Percentiles rank a stretch among this genome's conserved stretches.
Conservation (phyloP, 2,888 invertebrate genomes). For the Lissonota sp. region DNA sequence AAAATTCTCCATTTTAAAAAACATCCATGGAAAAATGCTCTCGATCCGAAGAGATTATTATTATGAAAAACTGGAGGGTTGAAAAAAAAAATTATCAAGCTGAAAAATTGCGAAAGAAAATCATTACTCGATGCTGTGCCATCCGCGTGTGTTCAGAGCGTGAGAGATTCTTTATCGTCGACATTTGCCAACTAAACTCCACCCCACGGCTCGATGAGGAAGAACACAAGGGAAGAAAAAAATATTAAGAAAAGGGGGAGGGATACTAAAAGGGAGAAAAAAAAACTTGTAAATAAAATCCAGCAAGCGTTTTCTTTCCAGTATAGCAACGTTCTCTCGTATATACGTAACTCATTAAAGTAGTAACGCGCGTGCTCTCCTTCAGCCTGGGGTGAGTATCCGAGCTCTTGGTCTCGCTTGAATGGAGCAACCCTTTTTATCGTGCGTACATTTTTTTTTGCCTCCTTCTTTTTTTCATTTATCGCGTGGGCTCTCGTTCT, state of each 20-base stretch:
- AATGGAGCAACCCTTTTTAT: slow-evolving; percentile 64
- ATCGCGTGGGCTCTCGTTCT: slow-evolving; percentile 30
- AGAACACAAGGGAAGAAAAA: neutral
- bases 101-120: no score
- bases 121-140: no score
- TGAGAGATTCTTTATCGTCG: neutral
- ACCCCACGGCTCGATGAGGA: neutral
- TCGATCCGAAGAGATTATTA: no score
- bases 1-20: no score
- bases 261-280: neutral
- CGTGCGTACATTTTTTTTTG: slow-evolving; percentile 65
- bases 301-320: slow-evolving; percentile 41
- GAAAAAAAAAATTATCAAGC: no score
- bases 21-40: no score
- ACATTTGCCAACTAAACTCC: neutral
- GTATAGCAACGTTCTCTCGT: slow-evolving; percentile 38
- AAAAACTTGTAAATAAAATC: slow-evolving; percentile 19
- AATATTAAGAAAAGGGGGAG: no score
- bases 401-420: slow-evolving; percentile 25
- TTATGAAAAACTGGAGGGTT: no score
- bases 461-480: slow-evolving; percentile 9
- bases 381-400: slow-evolving; percentile 54
- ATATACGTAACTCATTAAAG: slow-evolving; percentile 57
- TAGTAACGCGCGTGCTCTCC: slow-evolving; percentile 38
- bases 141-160: no score